A percentile compares a stretch with the other conserved stretches of the same genome.
Evolutionary conservation across 2,888 invertebrate species (phyloP).

Genomic region (Oxytorus armatus): DNA sequence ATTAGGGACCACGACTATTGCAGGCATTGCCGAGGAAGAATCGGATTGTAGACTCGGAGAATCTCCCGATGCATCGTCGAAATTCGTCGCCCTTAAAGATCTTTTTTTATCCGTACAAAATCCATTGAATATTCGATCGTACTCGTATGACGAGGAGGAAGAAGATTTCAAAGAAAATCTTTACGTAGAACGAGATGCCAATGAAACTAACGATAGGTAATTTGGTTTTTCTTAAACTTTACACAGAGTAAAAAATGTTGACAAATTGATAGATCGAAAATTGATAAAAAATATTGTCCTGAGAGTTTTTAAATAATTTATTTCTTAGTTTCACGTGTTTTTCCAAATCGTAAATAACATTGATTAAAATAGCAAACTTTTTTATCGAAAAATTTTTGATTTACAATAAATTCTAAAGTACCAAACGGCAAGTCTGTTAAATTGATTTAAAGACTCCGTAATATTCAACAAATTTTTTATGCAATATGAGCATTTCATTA

Average conservation of each 20-base stretch:
- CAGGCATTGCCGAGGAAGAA: slow-evolving; percentile 43
- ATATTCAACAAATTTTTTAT: too few species aligned
- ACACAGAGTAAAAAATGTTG: neutral
- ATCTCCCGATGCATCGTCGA: slow-evolving; percentile 72
- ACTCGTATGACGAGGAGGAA: slow-evolving; percentile 42
- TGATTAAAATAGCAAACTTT: too few species aligned
- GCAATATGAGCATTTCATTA: too few species aligned
- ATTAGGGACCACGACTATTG: slow-evolving; percentile 33
- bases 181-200: slow-evolving; percentile 43
- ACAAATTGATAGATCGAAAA: too few species aligned
- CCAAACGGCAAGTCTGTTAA: too few species aligned
- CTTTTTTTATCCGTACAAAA: slow-evolving; percentile 75
- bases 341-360: too few species aligned
- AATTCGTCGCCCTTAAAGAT: slow-evolving; percentile 79
- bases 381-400: too few species aligned
- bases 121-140: slow-evolving; percentile 66
- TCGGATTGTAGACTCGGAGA: slow-evolving; percentile 76
- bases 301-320: too few species aligned
- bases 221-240: neutral
- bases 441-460: too few species aligned
- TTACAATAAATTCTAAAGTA: too few species aligned
- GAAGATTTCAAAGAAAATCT: slow-evolving; percentile 18
- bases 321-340: too few species aligned
- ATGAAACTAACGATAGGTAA: slow-evolving; percentile 58
- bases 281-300: too few species aligned